A percentile compares a stretch with the other conserved stretches of the same genome.
phyloP scores from a whole-genome alignment of 2,888 invertebrate genomes.

The Cephus sareptanus region DNA sequence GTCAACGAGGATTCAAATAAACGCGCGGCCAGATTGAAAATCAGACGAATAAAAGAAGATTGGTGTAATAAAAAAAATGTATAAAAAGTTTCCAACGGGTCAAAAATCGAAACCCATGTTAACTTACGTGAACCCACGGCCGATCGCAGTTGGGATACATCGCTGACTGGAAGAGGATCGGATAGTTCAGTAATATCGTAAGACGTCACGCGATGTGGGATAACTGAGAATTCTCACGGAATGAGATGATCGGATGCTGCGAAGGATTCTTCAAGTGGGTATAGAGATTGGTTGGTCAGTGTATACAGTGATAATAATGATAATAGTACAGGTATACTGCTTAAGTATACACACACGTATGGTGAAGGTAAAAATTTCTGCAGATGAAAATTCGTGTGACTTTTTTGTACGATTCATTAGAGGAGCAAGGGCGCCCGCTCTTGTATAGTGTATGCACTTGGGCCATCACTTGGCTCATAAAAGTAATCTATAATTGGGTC shows the following conservation, averaged over 20 bases:
- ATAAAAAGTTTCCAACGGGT: neutral
- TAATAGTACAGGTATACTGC: neutral
- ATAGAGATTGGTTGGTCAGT: neutral
- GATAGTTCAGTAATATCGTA: neutral
- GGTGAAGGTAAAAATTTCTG: neutral
- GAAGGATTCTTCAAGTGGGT: neutral
- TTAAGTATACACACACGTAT: neutral
- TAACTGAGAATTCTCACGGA: neutral
- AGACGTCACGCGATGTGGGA: neutral
- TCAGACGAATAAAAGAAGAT: neutral
- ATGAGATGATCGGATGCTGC: neutral
- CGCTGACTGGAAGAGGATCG: neutral
- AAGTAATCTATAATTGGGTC: constrained; percentile 62
- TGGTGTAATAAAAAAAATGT: neutral
- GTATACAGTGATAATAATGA: neutral
- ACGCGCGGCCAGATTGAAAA: neutral
- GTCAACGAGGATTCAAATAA: neutral
- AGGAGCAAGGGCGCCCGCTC: constrained; percentile 26
- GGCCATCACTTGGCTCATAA: constrained; percentile 48
- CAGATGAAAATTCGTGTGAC: constrained; percentile 2
- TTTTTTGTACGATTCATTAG: constrained; percentile 44
- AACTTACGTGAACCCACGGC: neutral
- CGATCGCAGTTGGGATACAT: neutral
- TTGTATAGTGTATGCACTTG: constrained; percentile 22
- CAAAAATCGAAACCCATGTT: neutral